Evolutionary conservation across 1,140 invertebrate genomes (phyloP).

Genomic region (Eufriesea mexicana): DNA sequence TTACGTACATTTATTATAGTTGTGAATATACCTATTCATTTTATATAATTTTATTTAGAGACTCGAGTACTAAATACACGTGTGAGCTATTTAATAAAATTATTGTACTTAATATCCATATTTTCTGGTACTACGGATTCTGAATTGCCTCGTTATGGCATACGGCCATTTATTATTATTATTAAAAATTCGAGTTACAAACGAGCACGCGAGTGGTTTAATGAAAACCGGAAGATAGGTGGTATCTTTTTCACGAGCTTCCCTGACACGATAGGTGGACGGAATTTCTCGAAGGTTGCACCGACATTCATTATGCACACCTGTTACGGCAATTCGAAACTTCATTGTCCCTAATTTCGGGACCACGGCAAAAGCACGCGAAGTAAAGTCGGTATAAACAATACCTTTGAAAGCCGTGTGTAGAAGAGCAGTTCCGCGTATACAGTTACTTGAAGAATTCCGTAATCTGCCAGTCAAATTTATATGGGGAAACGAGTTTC

Average conservation of each 20-base stretch:
- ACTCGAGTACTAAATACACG: no score
- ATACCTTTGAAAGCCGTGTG: background rate
- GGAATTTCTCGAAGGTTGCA: background rate
- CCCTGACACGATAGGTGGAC: no score
- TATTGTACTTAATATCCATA: no score
- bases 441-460: background rate
- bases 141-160: no score
- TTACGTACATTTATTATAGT: no score
- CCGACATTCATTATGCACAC: conserved; percentile 24
- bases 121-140: no score
- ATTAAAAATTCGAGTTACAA: no score
- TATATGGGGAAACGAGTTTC: background rate
- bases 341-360: conserved; percentile 35
- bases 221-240: background rate
- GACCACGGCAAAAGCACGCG: background rate
- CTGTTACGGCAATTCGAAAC: conserved; percentile 31
- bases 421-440: background rate
- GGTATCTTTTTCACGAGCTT: background rate
- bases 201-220: background rate
- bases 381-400: conserved; percentile 39
- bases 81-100: no score
- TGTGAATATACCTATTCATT: no score
- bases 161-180: no score
- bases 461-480: conserved; percentile 17
- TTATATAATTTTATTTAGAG: no score